phyloP scores from a whole-genome alignment of 1,140 invertebrate species.

The Nasonia longicornis region DNA sequence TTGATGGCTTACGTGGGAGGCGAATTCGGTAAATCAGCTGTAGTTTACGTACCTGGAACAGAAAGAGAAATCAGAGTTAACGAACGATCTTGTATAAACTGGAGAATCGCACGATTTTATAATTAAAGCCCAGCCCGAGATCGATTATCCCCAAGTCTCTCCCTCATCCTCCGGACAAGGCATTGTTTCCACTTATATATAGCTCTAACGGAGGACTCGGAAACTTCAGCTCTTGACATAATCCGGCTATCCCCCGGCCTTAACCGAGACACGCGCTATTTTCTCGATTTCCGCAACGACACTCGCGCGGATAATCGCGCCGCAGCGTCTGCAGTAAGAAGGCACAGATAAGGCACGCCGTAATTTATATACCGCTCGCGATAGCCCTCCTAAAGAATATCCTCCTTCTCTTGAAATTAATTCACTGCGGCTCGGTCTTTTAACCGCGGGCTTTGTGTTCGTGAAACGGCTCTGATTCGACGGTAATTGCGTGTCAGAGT shows the following conservation, averaged over 20 bases:
- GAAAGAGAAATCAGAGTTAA: not conserved
- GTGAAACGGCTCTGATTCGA: not conserved
- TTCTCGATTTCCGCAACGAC: not conserved
- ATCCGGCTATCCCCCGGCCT: not conserved
- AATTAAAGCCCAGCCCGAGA: too few relatives aligned
- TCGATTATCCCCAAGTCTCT: not conserved
- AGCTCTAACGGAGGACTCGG: too few relatives aligned
- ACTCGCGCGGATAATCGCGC: slow-evolving; percentile 4
- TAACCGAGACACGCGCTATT: not conserved
- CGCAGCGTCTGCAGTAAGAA: not conserved
- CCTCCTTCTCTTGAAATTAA: not conserved
- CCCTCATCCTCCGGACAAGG: not conserved
- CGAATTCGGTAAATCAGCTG: not conserved
- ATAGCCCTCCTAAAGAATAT: not conserved
- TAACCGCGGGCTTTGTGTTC: slow-evolving; percentile 1
- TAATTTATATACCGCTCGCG: not conserved
- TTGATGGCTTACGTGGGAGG: too few relatives aligned
- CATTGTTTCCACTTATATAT: not conserved
- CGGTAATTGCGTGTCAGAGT: slow-evolving; percentile 44
- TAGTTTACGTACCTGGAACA: not conserved
- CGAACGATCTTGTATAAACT: too few relatives aligned
- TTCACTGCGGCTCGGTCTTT: not conserved
- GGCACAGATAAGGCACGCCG: slow-evolving; percentile 1
- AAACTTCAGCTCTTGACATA: too few relatives aligned
- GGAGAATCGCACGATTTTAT: too few relatives aligned